Evolutionary conservation across 2,113 vertebrate genomes (phyloP).

Genomic region (Sclerurus mexicanus): DNA sequence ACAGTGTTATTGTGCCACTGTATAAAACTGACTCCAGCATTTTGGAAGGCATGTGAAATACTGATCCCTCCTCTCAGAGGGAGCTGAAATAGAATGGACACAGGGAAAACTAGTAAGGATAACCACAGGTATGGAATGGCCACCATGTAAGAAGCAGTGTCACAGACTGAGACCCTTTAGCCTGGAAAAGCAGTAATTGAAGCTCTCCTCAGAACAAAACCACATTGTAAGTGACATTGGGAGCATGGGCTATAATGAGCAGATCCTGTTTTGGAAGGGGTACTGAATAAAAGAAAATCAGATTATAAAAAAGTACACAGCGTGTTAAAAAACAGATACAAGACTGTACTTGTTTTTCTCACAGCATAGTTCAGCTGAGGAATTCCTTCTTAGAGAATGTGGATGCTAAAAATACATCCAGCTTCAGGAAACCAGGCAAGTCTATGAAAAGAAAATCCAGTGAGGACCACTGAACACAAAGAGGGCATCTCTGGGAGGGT

Average conservation of each 20-base stretch:
- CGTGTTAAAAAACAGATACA: background rate
- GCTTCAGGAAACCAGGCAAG: background rate
- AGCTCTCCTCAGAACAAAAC: background rate
- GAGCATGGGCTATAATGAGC: background rate
- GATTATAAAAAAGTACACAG: background rate
- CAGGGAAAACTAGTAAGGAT: background rate
- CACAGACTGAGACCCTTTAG: background rate
- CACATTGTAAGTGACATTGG: rapidly evolving
- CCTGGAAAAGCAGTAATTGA: background rate
- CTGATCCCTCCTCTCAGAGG: background rate
- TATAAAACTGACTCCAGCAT: background rate
- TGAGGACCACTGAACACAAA: background rate
- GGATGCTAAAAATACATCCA: background rate
- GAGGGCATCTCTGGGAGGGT: background rate
- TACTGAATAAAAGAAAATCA: background rate
- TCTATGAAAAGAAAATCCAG: background rate
- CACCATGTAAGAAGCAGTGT: background rate
- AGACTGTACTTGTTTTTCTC: background rate
- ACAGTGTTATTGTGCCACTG: background rate
- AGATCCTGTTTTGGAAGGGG: background rate
- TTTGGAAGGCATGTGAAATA: background rate
- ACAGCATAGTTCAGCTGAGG: background rate
- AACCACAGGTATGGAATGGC: background rate
- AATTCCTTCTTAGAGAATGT: background rate
- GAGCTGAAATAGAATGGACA: background rate